Conservation (phyloP, 2,797 vertebrate genomes). For the Garrulus glandarius region DNA sequence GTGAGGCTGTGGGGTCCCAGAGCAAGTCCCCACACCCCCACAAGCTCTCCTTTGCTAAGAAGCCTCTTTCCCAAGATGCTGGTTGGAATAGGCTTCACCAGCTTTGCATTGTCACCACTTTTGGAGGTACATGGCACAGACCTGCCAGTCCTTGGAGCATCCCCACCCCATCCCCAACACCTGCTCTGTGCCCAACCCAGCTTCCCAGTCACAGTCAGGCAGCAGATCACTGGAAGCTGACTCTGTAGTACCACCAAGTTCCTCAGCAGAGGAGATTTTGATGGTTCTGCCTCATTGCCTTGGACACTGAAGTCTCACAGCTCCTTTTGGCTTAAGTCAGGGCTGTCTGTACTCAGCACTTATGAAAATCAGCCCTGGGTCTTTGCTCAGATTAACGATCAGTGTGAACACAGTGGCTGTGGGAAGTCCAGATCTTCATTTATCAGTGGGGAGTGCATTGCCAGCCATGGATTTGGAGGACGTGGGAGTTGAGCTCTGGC, state of each 20-base stretch:
- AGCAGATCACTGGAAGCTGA: not conserved
- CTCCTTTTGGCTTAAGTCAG: constrained; percentile 20
- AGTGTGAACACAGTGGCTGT: not conserved
- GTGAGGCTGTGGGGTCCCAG: not conserved
- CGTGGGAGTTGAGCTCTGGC: accelerated
- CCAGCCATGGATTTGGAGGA: not conserved
- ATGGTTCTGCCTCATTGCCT: not conserved
- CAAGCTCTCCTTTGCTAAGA: not conserved
- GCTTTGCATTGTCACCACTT: not conserved
- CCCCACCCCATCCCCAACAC: accelerated
- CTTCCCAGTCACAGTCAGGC: not conserved
- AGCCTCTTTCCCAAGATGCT: not conserved
- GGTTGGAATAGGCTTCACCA: not conserved
- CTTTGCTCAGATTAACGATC: not conserved
- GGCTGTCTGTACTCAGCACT: constrained; percentile 53
- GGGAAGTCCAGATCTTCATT: constrained; percentile 16
- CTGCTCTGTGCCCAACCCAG: accelerated
- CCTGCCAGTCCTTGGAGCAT: not conserved
- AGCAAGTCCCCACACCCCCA: not conserved
- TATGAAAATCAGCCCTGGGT: constrained; percentile 45
- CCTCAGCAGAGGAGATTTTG: constrained; percentile 6
- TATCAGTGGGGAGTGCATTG: not conserved
- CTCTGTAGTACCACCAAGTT: not conserved
- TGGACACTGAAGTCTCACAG: not conserved
- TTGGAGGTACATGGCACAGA: not conserved